A percentile compares a stretch with the other conserved stretches of the same genome.
These are phyloP conservation scores for Helicolenus hilgendorfi DNA, from an alignment of 2,797 vertebrate genomes.

Conservation along the genomic window DNA sequence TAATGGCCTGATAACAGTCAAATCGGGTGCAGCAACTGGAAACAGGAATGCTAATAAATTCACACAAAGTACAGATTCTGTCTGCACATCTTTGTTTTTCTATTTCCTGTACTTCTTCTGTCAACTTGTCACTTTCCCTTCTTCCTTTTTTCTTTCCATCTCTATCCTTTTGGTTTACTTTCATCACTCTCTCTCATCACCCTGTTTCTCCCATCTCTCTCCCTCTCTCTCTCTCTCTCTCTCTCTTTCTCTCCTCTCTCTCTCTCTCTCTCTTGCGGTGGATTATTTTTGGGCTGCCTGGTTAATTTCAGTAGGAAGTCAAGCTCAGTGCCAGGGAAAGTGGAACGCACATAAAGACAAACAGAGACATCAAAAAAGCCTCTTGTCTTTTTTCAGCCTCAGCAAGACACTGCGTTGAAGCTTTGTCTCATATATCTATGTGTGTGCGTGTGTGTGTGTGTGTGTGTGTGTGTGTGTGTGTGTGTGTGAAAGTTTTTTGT, in stretches of 20 bases:
- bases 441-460: no score
- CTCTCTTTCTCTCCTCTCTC: conserved; percentile 44
- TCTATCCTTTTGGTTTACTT: background rate
- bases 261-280: conserved; percentile 58
- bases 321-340: conserved; percentile 84
- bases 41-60: conserved; percentile 40
- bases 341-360: conserved; percentile 79
- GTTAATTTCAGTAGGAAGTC: conserved; percentile 85
- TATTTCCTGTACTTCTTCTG: conserved; percentile 16
- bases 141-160: background rate
- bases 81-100: conserved; percentile 7
- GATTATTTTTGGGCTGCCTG: conserved; percentile 85
- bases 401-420: conserved; percentile 49
- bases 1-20: no score
- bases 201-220: background rate
- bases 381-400: conserved; percentile 64
- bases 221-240: conserved; percentile 33
- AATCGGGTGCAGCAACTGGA: conserved; percentile 3
- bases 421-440: conserved; percentile 14
- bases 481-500: conserved; percentile 15
- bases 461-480: background rate
- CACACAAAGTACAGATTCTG: conserved; percentile 5
- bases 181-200: conserved; percentile 11
- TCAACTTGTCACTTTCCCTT: conserved; percentile 1
- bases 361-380: conserved; percentile 78